Evolutionary conservation across 2,113 vertebrate species (phyloP), one percentile per base, ranked within the genome.

Genomic region (Fulmarus glacialis): DNA sequence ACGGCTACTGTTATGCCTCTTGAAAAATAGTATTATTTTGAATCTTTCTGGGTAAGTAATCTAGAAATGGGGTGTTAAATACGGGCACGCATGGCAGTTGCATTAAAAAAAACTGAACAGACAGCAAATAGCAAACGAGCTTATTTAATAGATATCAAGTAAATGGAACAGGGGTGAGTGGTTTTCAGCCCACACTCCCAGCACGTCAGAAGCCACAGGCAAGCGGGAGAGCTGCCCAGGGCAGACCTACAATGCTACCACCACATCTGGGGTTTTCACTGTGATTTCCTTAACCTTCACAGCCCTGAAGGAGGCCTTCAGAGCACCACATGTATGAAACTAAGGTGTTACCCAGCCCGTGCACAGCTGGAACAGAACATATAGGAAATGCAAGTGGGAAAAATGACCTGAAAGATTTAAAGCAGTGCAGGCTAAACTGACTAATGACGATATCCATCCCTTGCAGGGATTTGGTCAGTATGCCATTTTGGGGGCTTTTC

Each of bases 11-110:
- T 18, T 20, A 26, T 0, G 6, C 18, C 14, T 27, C 26, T 36
- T 43, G 55, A 47, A 83, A 84, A 68, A 67, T 5, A 22, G 0
- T 19, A 63, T 8, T 55, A 30, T 36, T 77, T 80, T 77, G 4
- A 4, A 53, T 42, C 34, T 82, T 79, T 43, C 70, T 56, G 11
- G 3, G 0, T 26, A 92, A 67, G 8, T 19, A 50, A 18, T 38
- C 7, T 14, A 67, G 42, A 81, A 82, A 74, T 1, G 3, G 8
- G 9, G 5, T 73, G 63, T 36, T 47, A 74, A 71, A 66, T 29
- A 48, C 0, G 0, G 32, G 29, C 26, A 60, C 0, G 0, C 16
- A 48, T 11, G 32, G 32, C 24, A 73, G 24, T 1, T 73, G 9
- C 29, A 40, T 17, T 23, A 30, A 62, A 87, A 87, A 22, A 4